Base-by-base conservation (phyloP, 2,888 invertebrate genomes). In the Neuroscelio doddi region DNA sequence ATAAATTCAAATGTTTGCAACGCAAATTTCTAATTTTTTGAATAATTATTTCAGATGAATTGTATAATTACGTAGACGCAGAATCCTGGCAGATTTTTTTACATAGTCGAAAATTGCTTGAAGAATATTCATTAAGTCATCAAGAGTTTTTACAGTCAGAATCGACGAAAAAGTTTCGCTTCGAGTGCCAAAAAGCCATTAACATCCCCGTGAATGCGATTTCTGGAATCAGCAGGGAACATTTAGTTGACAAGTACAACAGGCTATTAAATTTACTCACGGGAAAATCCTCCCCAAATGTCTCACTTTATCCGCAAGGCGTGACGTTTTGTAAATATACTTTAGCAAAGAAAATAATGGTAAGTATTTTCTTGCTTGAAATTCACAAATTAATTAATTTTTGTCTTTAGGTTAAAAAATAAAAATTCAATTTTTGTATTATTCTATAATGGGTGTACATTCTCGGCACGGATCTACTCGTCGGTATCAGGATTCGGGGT, bases 151-250 rank as follows among this genome's bases (percentile, higher is more conserved):
- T 89, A 56, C 85, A 88, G 14, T 89, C 92, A 78, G 84, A 86
- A 10, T 83, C 85, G 38, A 84, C 89, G 68, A 96, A 95, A 81
- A 91, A 92, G 77, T 93, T 93, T 79, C 88, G 91, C 75, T 93
- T 93, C 84, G 92, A 93, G 68, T 93, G 92, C 69, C 92, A 93
- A 81, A 95, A 94, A 82, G 93, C 93, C 50, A 91, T 96, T 1
- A 96, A 94, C 80, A 92, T 92, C 45, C 93, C 95, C 1, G 89
- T 96, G 0, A 97, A 97, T 86, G 91, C 95, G 5, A 91, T 97
- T 55, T 93, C 95, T 2, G 91, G 91, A 1, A 89, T 90, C 0
- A 94, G 89, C 76, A 87, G 91, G 0, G 85, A 88, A 32, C 95
- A 96, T 82, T 86, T 93, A 67, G 85, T 85, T 69, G 92, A 92